A percentile compares a stretch with the other conserved stretches of the same genome.
Conservation (phyloP, 2,113 vertebrate genomes). For the Pteropus alecto region DNA sequence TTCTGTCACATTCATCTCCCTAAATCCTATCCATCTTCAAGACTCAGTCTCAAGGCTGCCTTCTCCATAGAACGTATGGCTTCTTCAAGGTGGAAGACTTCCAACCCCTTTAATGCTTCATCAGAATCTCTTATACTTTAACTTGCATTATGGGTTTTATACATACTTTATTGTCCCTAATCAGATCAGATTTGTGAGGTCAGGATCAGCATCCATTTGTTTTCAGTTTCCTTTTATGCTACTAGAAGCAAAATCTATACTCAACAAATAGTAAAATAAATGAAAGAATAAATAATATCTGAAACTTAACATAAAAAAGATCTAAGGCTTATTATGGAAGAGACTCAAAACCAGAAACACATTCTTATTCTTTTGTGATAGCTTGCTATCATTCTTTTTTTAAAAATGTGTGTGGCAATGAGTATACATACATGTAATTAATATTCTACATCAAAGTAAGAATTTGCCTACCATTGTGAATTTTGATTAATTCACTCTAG, state of each 20-base stretch:
- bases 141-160: background rate
- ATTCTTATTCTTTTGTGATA: background rate
- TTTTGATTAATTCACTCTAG: constrained; percentile 55
- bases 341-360: background rate
- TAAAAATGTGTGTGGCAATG: background rate
- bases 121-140: background rate
- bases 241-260: background rate
- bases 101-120: background rate
- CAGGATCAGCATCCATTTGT: background rate
- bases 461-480: constrained; percentile 31
- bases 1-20: background rate
- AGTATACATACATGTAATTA: constrained; percentile 13
- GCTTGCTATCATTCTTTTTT: background rate
- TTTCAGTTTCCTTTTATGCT: background rate
- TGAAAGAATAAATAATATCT: background rate
- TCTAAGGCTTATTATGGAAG: background rate
- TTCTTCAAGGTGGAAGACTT: background rate
- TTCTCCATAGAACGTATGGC: background rate
- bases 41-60: background rate
- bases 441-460: constrained; percentile 13
- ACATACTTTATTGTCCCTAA: background rate
- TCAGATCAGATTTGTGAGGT: background rate
- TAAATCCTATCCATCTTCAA: background rate
- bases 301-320: background rate
- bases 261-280: background rate